Evolutionary conservation across 2,113 vertebrate genomes (phyloP).

Genomic region (Psilopsiagon aymara): DNA sequence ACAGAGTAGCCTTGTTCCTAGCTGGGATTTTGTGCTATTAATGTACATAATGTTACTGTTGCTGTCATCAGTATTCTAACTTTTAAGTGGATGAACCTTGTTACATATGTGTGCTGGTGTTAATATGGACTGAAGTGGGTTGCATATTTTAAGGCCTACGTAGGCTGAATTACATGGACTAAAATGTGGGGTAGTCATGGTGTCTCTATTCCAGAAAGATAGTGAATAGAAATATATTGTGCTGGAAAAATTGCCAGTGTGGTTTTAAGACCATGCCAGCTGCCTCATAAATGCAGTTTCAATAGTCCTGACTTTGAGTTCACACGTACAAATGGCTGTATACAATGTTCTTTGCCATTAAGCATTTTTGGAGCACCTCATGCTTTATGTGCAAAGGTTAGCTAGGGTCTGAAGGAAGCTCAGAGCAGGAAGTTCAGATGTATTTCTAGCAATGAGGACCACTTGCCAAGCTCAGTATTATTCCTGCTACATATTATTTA

Average conservation of each 20-base stretch:
- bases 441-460: background rate
- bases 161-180: background rate
- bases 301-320: background rate
- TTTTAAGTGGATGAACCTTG: background rate
- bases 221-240: background rate
- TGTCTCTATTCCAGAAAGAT: background rate
- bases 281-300: background rate
- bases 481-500: background rate
- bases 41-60: background rate
- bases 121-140: background rate
- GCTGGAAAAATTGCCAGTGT: background rate
- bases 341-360: constrained; percentile 4
- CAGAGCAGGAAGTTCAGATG: background rate
- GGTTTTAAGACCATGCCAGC: background rate
- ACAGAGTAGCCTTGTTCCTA: background rate
- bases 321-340: background rate
- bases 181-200: accelerated
- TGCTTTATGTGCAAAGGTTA: constrained; percentile 47
- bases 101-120: background rate
- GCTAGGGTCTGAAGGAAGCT: constrained; percentile 50
- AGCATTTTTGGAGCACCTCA: background rate
- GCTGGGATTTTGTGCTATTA: background rate
- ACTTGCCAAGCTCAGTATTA: background rate
- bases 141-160: background rate
- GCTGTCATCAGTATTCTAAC: background rate